Percentiles rank a stretch among this genome's conserved stretches.
These are phyloP conservation scores for Hiodon alosoides DNA, from an alignment of 2,113 vertebrate genomes.

Conservation along the genomic window DNA sequence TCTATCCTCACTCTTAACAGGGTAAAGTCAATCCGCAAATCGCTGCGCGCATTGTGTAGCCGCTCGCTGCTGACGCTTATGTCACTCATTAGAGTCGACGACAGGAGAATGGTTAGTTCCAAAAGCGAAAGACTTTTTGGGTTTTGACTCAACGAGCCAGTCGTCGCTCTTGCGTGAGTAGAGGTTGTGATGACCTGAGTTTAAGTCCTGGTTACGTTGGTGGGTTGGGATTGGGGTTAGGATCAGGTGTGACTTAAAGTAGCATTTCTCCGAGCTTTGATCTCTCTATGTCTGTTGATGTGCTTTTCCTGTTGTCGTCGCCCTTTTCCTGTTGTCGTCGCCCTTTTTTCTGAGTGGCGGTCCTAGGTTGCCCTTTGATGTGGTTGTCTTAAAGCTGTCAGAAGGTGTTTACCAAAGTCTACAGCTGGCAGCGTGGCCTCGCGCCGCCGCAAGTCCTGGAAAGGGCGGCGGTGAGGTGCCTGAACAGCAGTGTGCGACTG, in stretches of 20 bases:
- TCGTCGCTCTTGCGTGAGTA: too few relatives aligned
- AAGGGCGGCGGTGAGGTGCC: not conserved
- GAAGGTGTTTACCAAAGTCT: constrained; percentile 12
- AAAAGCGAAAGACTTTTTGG: too few relatives aligned
- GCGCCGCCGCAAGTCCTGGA: too few relatives aligned
- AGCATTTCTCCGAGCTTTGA: constrained; percentile 34
- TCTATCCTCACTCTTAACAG: too few relatives aligned
- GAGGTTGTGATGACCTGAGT: too few relatives aligned
- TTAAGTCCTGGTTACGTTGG: not conserved
- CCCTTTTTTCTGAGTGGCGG: constrained; percentile 44
- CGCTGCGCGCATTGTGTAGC: too few relatives aligned
- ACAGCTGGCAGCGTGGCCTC: not conserved
- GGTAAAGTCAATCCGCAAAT: too few relatives aligned
- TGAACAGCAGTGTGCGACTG: not conserved
- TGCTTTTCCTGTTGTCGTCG: constrained; percentile 45
- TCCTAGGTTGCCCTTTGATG: constrained; percentile 54
- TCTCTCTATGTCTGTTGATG: constrained; percentile 33
- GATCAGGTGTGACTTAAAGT: constrained; percentile 24
- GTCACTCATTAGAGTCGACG: too few relatives aligned
- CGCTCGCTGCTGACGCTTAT: too few relatives aligned
- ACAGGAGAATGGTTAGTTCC: too few relatives aligned
- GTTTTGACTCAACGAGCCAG: too few relatives aligned
- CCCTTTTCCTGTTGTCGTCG: constrained; percentile 47
- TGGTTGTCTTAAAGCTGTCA: constrained; percentile 27
- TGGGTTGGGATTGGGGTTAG: too few relatives aligned